Base-by-base conservation (phyloP, 2,113 vertebrate genomes). In the Lycaon pictus region DNA sequence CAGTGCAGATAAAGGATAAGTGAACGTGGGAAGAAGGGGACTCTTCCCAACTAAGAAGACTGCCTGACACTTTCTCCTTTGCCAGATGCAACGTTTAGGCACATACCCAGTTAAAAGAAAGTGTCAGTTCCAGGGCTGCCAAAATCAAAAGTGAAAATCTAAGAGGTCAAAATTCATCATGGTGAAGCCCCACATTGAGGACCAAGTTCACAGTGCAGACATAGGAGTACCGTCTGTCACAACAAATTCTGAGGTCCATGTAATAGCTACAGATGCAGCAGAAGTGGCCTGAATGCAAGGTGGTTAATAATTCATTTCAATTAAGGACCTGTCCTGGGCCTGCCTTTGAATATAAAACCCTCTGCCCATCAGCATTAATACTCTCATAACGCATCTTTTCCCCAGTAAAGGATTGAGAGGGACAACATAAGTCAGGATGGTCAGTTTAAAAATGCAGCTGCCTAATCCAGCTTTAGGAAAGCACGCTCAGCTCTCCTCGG, bases 131-230 rank as follows among this genome's bases (percentile, higher is more conserved):
- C 13, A 15, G n/a, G 11, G 29, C 55, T 94, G 19, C 48, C 35
- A 94, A 80, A 93, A 86, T 53, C 74, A 82, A 90, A 82, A 16
- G 13, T 92, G 19, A 77, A 92, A 88, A 92, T 69, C 15, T 48
- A 77, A 96, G 11, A 69, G 23, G n/a, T 17, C 37, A 81, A 83
- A 86, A 77, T 87, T 69, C 51, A 81, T 92, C 65, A 67, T 6
- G 32, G 35, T 5, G 9, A 62, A 96, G 53, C n/a, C 81, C n/a
- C 25, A 17, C 20, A 43, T 35, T 62, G 5, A 27, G 53, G 17
- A 55, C 60, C 51, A 86, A 90, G 48, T 51, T 88, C 71, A 20
- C 11, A 65, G 23, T 1, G 4, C 76, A 80, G 62, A 56, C 9
- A 16, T 35, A 4, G 3, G 13, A 77, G 25, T 27, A 3, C 32